phyloP scores from a whole-genome alignment of 2,113 vertebrate genomes.

The Passer montanus region DNA sequence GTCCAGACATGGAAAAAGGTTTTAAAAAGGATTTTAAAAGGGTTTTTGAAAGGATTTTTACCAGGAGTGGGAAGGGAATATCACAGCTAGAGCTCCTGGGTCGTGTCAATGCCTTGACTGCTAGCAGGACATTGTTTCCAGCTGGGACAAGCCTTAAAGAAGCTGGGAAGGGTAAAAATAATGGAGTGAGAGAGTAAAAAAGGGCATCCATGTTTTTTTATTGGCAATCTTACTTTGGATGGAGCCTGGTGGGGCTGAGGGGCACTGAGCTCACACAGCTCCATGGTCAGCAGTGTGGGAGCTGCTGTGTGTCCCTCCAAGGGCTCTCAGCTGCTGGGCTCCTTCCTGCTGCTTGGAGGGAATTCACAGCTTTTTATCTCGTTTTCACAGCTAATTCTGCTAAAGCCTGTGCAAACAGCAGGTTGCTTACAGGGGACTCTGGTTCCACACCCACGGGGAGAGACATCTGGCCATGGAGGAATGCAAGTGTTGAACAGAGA shows the following conservation, averaged over 20 bases:
- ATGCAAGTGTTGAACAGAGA: fast-evolving
- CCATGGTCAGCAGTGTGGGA: fast-evolving
- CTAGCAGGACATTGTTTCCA: fast-evolving
- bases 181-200: fast-evolving
- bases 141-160: neutral
- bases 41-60: neutral
- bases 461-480: fast-evolving
- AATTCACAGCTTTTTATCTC: neutral
- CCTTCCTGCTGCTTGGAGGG: neutral
- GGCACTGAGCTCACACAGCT: neutral
- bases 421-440: neutral
- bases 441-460: fast-evolving
- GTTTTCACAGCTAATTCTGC: neutral
- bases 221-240: neutral
- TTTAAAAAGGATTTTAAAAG: neutral
- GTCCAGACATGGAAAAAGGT: neutral
- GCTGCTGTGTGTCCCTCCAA: neutral
- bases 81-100: neutral
- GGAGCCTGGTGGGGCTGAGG: neutral
- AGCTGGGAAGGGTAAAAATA: neutral
- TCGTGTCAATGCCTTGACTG: neutral
- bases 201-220: fast-evolving
- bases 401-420: neutral
- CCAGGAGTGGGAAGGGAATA: neutral
- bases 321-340: neutral